Evolutionary conservation across 2,113 vertebrate genomes (phyloP).

Genomic region (Rhinichthys klamathensis): DNA sequence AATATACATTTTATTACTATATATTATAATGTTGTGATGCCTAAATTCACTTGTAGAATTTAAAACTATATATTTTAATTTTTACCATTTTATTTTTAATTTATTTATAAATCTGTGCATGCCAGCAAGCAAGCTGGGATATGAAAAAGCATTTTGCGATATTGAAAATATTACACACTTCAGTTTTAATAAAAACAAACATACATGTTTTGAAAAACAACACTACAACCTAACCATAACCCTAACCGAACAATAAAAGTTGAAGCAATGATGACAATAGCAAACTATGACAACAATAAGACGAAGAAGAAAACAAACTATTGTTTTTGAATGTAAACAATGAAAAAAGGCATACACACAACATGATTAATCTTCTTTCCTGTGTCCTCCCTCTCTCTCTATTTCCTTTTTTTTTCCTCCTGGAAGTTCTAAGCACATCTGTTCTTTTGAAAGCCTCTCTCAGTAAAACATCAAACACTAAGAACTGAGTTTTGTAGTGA

Average conservation of each 20-base stretch:
- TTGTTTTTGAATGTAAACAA: conserved; percentile 43
- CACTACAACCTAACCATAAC: not conserved
- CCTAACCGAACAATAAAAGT: conserved; percentile 2
- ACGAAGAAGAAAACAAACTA: conserved; percentile 18
- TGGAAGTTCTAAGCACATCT: conserved; percentile 58
- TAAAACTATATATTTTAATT: no score
- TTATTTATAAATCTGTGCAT: no score
- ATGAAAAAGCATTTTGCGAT: no score
- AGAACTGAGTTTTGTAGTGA: conserved; percentile 54
- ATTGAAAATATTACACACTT: not conserved
- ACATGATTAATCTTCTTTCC: conserved; percentile 45
- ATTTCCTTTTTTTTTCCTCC: conserved; percentile 44
- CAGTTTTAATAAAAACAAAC: not conserved
- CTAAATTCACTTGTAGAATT: no score
- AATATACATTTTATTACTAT: no score
- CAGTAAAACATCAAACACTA: conserved; percentile 60
- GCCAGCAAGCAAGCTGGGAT: no score
- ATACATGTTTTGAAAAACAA: not conserved
- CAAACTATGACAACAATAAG: not conserved
- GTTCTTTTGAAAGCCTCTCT: conserved; percentile 64
- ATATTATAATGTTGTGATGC: no score
- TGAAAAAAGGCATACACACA: conserved; percentile 25
- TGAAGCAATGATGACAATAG: conserved; percentile 7
- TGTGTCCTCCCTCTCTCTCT: conserved; percentile 42
- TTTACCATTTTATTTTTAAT: no score